These are phyloP conservation scores for Eutrigla gurnardus DNA, from an alignment of 2,797 vertebrate genomes.

Conservation along the genomic window DNA sequence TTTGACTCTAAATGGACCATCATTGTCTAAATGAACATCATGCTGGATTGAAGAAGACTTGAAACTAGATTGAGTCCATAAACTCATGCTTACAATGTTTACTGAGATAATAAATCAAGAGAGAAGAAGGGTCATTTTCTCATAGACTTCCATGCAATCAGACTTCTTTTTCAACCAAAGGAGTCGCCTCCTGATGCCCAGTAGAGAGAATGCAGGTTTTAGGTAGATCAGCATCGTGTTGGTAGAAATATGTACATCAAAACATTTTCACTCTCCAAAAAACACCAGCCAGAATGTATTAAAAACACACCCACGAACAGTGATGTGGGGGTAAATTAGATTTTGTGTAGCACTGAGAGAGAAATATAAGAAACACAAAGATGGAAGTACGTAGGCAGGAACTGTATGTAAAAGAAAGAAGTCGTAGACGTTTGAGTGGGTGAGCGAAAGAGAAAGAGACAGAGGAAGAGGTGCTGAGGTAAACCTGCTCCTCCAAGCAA, in stretches of 20 bases:
- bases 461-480: conserved; percentile 24
- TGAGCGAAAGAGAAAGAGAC: conserved; percentile 38
- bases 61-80: too few species aligned
- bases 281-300: neutral
- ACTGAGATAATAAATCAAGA: too few species aligned
- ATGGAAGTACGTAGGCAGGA: neutral
- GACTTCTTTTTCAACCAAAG: too few species aligned
- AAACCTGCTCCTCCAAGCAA: conserved; percentile 28
- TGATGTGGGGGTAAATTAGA: neutral
- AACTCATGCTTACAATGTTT: too few species aligned
- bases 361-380: neutral
- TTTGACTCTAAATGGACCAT: too few species aligned
- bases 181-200: too few species aligned
- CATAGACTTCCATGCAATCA: too few species aligned
- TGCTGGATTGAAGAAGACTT: too few species aligned
- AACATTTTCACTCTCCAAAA: neutral
- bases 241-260: neutral
- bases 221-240: too few species aligned
- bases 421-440: conserved; percentile 28
- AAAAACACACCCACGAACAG: neutral
- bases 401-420: conserved; percentile 48
- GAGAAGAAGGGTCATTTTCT: too few species aligned
- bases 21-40: too few species aligned
- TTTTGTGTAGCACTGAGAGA: neutral
- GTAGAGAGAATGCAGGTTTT: too few species aligned